Evolutionary conservation across 2,888 invertebrate genomes (phyloP).

Genomic region (Ormyrus thymus): DNA sequence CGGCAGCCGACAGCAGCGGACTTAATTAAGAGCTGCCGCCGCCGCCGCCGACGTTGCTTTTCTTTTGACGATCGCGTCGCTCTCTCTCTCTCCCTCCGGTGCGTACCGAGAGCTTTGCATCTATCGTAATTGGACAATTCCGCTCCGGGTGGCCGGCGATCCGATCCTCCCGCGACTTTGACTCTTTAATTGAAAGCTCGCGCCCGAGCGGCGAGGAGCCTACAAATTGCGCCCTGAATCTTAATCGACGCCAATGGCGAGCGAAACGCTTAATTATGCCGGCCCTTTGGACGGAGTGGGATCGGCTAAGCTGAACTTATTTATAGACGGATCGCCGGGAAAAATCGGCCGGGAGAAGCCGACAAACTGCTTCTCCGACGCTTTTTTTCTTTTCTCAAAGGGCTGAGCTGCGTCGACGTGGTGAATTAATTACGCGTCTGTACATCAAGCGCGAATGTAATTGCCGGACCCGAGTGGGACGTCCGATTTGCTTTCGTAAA

Average conservation of each 20-base stretch:
- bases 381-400: neutral
- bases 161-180: constrained; percentile 30
- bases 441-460: neutral
- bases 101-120: constrained; percentile 20
- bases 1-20: neutral
- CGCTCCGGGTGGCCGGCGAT: neutral
- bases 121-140: neutral
- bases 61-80: constrained; percentile 7
- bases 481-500: no score
- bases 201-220: neutral
- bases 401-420: neutral
- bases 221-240: constrained; percentile 15
- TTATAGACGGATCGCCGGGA: no score
- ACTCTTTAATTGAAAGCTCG: constrained; percentile 42
- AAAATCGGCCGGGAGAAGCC: neutral
- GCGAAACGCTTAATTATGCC: constrained; percentile 37
- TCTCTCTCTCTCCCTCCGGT: neutral
- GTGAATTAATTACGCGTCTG: neutral
- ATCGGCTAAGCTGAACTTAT: no score
- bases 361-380: neutral
- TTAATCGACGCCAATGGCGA: constrained; percentile 48
- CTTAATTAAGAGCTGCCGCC: constrained; percentile 42
- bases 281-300: no score
- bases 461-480: no score
- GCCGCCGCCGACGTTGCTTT: neutral